A percentile compares a stretch with the other conserved stretches of the same genome.
phyloP scores from a whole-genome alignment of 2,113 vertebrate species.

The Gasterosteus nipponicus region DNA sequence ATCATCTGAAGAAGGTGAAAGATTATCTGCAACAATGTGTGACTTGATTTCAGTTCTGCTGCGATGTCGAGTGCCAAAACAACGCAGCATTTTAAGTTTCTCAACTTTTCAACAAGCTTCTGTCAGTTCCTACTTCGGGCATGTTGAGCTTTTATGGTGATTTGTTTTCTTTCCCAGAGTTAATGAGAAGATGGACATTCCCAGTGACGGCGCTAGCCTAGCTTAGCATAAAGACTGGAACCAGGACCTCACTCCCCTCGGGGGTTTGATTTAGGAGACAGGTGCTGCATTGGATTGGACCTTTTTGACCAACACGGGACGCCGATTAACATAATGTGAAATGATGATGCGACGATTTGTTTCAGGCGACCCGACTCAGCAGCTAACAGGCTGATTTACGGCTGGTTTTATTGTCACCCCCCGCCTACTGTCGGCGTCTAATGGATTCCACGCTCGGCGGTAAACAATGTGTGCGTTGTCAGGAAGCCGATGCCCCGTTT shows the following conservation, averaged over 20 bases:
- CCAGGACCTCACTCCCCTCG: too few species aligned
- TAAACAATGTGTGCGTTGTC: not conserved
- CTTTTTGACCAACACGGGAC: not conserved
- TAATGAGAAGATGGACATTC: too few species aligned
- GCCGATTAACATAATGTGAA: not conserved
- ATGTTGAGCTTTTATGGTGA: not conserved
- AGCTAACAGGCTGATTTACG: not conserved
- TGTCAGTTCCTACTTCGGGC: not conserved
- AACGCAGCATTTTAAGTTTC: not conserved
- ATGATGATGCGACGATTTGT: not conserved
- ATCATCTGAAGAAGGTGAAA: not conserved
- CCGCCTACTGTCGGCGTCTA: not conserved
- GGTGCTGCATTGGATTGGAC: too few species aligned
- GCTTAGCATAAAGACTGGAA: too few species aligned
- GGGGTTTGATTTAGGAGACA: too few species aligned
- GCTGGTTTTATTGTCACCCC: not conserved
- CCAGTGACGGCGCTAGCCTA: not conserved
- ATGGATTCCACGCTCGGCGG: not conserved
- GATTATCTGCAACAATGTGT: too few species aligned
- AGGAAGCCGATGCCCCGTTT: constrained; percentile 20
- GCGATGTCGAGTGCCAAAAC: too few species aligned
- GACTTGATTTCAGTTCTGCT: too few species aligned
- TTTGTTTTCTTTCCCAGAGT: too few species aligned
- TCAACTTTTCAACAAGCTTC: not conserved
- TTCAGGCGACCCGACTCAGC: not conserved